Evolutionary conservation across 2,888 invertebrate species (phyloP).

Genomic region (Rhogogaster chlorosoma): DNA sequence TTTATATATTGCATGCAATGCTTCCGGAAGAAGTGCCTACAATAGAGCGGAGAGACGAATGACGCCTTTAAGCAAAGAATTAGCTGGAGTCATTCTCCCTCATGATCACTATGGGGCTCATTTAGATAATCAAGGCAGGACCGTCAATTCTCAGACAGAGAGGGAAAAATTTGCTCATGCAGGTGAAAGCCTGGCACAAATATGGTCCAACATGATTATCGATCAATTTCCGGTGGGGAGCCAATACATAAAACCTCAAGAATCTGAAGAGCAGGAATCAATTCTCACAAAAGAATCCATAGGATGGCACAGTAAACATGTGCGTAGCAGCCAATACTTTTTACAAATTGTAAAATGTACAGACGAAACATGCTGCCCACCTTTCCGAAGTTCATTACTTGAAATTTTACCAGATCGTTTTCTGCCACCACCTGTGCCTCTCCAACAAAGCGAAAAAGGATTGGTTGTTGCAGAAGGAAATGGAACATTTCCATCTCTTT

Average conservation of each 20-base stretch:
- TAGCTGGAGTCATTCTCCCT: neutral
- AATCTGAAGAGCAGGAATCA: constrained; percentile 24
- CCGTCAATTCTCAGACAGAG: neutral
- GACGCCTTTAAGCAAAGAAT: constrained; percentile 7
- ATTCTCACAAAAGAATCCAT: neutral
- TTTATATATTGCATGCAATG: constrained; percentile 62
- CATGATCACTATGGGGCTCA: neutral
- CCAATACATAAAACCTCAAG: neutral
- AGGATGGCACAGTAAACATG: neutral
- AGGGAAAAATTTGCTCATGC: neutral
- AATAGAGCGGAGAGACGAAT: constrained; percentile 51
- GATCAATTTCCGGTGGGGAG: neutral
- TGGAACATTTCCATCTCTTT: neutral
- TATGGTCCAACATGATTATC: neutral
- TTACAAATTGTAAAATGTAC: no score
- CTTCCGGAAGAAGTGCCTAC: constrained; percentile 55
- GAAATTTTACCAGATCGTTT: neutral
- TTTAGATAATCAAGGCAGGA: neutral
- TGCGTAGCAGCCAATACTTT: no score
- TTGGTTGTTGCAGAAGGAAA: neutral
- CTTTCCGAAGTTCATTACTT: neutral
- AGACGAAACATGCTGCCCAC: neutral
- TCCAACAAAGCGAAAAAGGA: neutral
- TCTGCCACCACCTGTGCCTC: neutral
- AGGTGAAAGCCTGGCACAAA: neutral